Conservation (phyloP, 53 echinoderm and acorn worm genomes). For the Apostichopus leukothele region DNA sequence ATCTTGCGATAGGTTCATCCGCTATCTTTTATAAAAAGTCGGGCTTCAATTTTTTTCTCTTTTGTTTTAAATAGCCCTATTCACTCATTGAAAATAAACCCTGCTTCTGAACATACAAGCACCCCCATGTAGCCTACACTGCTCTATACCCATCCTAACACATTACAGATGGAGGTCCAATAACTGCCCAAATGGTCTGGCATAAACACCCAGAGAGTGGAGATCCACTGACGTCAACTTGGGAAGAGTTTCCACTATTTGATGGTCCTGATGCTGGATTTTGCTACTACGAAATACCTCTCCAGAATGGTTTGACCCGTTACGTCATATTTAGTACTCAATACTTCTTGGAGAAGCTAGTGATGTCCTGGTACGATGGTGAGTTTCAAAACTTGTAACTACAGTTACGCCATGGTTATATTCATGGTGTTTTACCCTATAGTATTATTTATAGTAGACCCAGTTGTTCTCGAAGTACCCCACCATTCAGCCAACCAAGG, state of each 20-base stretch:
- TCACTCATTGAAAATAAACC: too few relatives aligned
- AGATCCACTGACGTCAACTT: constrained; percentile 57
- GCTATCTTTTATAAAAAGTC: too few relatives aligned
- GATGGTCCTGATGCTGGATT: constrained; percentile 70
- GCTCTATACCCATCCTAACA: not conserved
- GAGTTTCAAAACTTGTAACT: not conserved
- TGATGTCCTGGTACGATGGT: constrained; percentile 87
- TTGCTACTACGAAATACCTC: constrained; percentile 66
- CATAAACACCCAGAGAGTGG: constrained; percentile 66
- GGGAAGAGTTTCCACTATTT: constrained; percentile 66
- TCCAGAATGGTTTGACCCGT: constrained; percentile 38
- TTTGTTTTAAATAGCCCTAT: too few relatives aligned
- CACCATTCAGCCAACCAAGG: not conserved
- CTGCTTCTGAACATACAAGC: not conserved
- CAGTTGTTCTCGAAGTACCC: too few relatives aligned
- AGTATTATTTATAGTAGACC: not conserved
- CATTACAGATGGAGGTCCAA: constrained; percentile 39
- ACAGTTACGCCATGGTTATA: not conserved
- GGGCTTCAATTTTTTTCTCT: too few relatives aligned
- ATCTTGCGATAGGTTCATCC: too few relatives aligned
- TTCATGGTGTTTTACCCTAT: not conserved
- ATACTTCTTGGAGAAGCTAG: constrained; percentile 80
- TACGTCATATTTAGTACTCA: constrained; percentile 79
- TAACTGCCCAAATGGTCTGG: constrained; percentile 73
- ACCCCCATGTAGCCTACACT: not conserved